Conservation (phyloP, 1,140 invertebrate genomes). For the Diorhabda elongata region DNA sequence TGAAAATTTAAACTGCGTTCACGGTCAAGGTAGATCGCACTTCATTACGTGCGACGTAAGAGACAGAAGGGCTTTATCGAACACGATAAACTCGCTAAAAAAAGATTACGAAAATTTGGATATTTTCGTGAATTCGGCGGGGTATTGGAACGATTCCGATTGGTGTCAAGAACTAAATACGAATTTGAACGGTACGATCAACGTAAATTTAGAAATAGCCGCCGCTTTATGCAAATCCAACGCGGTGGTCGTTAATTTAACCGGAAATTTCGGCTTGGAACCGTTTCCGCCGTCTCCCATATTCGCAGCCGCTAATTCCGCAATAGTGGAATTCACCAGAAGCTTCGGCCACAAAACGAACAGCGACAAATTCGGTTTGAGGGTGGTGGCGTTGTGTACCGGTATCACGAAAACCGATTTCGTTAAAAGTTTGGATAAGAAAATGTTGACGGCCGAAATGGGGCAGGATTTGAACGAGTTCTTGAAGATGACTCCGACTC, state of each 20-base stretch:
- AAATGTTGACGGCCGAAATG: conserved; percentile 32
- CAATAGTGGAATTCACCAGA: conserved; percentile 35
- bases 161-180: conserved; percentile 41
- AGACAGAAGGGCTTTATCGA: conserved; percentile 27
- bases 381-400: conserved; percentile 54
- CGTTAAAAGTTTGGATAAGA: conserved; percentile 49
- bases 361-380: conserved; percentile 51
- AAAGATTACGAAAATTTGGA: conserved; percentile 35
- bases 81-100: conserved; percentile 31
- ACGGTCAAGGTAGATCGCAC: conserved; percentile 36
- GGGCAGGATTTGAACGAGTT: conserved; percentile 30
- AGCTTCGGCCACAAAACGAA: conserved; percentile 49
- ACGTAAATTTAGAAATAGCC: conserved; percentile 21
- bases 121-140: conserved; percentile 38
- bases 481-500: conserved; percentile 30
- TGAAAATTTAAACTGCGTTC: conserved; percentile 32
- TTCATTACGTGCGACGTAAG: conserved; percentile 36
- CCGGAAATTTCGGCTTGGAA: conserved; percentile 33
- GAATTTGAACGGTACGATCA: conserved; percentile 33
- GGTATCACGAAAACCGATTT: conserved; percentile 51
- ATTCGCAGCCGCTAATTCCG: conserved; percentile 29
- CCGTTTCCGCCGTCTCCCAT: conserved; percentile 34
- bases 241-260: conserved; percentile 38
- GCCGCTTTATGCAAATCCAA: conserved; percentile 20
- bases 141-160: conserved; percentile 35